Percentiles rank a stretch among this genome's conserved stretches.
Evolutionary conservation across 2,113 vertebrate genomes (phyloP).

Genomic region (Sarotherodon lohbergeri): DNA sequence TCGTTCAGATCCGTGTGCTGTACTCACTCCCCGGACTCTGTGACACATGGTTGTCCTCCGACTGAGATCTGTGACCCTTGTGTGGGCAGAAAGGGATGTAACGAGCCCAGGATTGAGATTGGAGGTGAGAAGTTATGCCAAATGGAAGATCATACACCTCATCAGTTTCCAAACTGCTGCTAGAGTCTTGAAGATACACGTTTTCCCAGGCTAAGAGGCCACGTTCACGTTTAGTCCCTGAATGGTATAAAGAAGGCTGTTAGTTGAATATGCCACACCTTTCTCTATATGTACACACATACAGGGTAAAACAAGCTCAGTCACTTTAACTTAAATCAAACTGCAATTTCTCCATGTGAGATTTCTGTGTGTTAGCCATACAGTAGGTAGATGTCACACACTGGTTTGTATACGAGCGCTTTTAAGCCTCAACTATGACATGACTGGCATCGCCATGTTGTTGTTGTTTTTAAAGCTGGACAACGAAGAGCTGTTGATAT

Average conservation of each 20-base stretch:
- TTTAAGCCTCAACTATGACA: background rate
- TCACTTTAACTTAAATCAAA: background rate
- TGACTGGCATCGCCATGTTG: no score
- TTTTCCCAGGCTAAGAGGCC: conserved; percentile 71
- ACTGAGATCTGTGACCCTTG: background rate
- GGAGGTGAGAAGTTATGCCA: conserved; percentile 71
- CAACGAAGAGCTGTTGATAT: background rate
- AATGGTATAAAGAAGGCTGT: background rate
- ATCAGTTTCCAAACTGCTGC: background rate
- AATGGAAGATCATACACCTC: conserved; percentile 79
- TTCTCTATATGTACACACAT: accelerated
- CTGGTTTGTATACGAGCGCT: background rate
- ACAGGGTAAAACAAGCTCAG: background rate
- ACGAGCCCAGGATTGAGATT: conserved; percentile 57
- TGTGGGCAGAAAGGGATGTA: conserved; percentile 77
- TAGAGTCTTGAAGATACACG: background rate
- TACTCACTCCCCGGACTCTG: background rate
- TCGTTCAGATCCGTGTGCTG: background rate
- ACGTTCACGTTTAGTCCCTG: conserved; percentile 78
- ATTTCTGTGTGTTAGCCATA: background rate
- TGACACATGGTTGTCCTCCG: background rate
- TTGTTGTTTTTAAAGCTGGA: background rate
- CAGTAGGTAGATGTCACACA: background rate
- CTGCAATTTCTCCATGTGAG: background rate
- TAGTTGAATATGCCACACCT: background rate